phyloP scores from a whole-genome alignment of 2,797 vertebrate genomes.

The Taenioides sp. region DNA sequence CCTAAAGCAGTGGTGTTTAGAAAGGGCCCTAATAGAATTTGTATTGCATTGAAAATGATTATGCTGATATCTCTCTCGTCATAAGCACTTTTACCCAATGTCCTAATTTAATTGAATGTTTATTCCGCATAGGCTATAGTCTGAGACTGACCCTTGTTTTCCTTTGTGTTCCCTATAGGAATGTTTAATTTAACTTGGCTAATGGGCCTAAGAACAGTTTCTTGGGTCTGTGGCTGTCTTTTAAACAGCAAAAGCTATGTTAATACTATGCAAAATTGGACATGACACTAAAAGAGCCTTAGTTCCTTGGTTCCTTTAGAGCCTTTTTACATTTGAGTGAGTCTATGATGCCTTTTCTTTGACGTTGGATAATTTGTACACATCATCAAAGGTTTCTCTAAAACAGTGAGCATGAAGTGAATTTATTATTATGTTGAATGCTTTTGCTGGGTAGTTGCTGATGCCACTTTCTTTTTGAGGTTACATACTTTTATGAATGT shows the following conservation, averaged over 20 bases:
- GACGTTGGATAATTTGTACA: slow-evolving; percentile 31
- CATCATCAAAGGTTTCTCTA: slow-evolving; percentile 20
- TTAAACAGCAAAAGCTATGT: slow-evolving; percentile 52
- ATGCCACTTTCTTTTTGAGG: slow-evolving; percentile 27
- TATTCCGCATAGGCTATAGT: slow-evolving; percentile 47
- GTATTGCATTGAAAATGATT: slow-evolving; percentile 37
- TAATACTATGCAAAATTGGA: slow-evolving; percentile 76
- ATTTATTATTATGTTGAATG: slow-evolving; percentile 54
- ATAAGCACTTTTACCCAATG: slow-evolving; percentile 71
- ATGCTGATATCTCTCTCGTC: slow-evolving; percentile 48
- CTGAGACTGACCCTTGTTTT: slow-evolving; percentile 40
- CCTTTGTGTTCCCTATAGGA: slow-evolving; percentile 44
- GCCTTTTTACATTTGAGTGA: slow-evolving; percentile 25
- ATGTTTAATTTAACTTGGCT: slow-evolving; percentile 55
- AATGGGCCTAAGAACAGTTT: slow-evolving; percentile 48
- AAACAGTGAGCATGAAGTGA: slow-evolving; percentile 41
- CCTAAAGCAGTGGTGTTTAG: slow-evolving; percentile 42
- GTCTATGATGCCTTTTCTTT: slow-evolving; percentile 37
- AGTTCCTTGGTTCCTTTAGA: slow-evolving; percentile 31
- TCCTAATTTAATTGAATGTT: slow-evolving; percentile 71
- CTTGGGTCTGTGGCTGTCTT: slow-evolving; percentile 43
- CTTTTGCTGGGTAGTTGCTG: slow-evolving; percentile 57
- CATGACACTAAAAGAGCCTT: slow-evolving; percentile 46
- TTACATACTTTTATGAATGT: slow-evolving; percentile 66
- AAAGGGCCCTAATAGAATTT: slow-evolving; percentile 32